Base-by-base conservation (phyloP, 2,797 vertebrate species). In the Manis javanica region DNA sequence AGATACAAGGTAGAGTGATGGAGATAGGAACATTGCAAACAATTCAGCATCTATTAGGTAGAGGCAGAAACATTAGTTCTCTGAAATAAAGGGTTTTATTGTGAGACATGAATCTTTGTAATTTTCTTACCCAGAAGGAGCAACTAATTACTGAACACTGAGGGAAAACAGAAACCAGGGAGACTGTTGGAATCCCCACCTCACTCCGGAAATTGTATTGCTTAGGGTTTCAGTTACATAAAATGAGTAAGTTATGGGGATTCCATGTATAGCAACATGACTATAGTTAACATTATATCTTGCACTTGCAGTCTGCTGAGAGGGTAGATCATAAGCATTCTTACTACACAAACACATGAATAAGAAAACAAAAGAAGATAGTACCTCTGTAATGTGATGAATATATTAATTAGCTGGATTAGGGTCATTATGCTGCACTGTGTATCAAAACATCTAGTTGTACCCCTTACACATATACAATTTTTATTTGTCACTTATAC, bases 1-100 rank as follows among this genome's bases (percentile, higher is more conserved):
- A 53, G 5, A 18, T 90, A 57, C 5, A 31, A 64, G 5, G 14
- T 75, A 75, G 3, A 91, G 7, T 26, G 14, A 12, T 39, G 5
- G 77, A 82, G 42, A 26, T 24, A 66, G 9, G 9, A 89, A 85
- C 82, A 64, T 18, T 74, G 2, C 19, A 74, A 51, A 63, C 1
- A 24, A 3, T 21, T 87, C 16, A 75, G 29, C 2, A 79, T 18
- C 1, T 53, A 46, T 6, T 68, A 87, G 87, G 14, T 23, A 72
- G 14, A 89, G 12, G 16, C n/a, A 66, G 55, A 29, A 93, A 72
- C 19, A 64, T 55, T 46, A 69, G 75, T 61, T 81, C 37, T 85
- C 63, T 31, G 71, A 87, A 82, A 95, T 23, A 86, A 88, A 92
- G 14, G 21, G n/a, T 90, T 91, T 78, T 63, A 78, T 46, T 59